These are phyloP conservation scores for Ciconia maguari DNA, from an alignment of 2,113 vertebrate species.

Conservation along the genomic window DNA sequence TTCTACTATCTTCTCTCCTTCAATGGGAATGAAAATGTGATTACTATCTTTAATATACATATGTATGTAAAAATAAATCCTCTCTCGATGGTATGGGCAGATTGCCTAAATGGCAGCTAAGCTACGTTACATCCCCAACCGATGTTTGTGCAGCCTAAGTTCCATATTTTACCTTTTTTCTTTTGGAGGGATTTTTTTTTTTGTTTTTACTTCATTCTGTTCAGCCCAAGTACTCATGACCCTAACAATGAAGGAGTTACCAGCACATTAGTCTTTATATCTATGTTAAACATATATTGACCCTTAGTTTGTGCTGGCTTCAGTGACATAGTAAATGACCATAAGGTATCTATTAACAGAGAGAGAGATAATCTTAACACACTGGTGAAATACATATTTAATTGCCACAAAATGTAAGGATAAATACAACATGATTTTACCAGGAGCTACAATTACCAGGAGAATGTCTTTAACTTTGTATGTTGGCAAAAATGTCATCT, in stretches of 20 bases:
- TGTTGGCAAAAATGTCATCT: background rate
- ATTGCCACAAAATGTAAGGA: background rate
- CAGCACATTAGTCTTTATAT: background rate
- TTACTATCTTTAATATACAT: background rate
- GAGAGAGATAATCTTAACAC: background rate
- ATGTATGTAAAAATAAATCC: background rate
- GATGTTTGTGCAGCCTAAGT: background rate
- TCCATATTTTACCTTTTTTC: background rate
- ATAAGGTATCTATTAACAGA: background rate
- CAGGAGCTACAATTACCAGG: background rate
- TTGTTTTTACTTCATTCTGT: background rate
- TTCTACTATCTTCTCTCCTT: background rate
- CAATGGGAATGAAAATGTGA: background rate
- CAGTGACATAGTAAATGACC: background rate
- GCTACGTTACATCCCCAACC: rapidly evolving
- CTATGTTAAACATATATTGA: background rate
- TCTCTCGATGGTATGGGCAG: background rate
- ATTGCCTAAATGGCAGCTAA: background rate
- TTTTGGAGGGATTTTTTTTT: background rate
- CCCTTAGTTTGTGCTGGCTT: background rate
- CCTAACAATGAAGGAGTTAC: background rate
- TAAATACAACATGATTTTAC: background rate
- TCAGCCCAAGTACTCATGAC: background rate
- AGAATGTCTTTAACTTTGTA: background rate
- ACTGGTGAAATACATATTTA: background rate